Evolutionary conservation across 2,797 vertebrate species (phyloP), one percentile per base, ranked within the genome.

Genomic region (Danio choprae): DNA sequence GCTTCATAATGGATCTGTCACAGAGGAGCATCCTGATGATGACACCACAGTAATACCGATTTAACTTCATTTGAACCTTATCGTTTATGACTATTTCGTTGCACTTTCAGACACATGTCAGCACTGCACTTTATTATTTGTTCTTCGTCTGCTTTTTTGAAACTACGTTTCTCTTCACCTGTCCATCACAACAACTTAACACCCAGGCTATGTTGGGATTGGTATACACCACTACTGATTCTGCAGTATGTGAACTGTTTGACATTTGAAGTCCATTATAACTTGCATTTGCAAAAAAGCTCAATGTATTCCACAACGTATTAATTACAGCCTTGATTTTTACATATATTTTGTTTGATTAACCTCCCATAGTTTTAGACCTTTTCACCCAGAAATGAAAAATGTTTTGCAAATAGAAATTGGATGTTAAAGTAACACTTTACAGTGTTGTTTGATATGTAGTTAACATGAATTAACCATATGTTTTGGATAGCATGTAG

Each of bases 1-100:
- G 58, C 84, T 94, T 84, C 90, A 92, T 87, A 96, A 94, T 1
- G 94, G 92, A 41, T 91, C 90, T 3, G 85, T 90, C 63, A 80
- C 56, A 7, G 90, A 90, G 50, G 90, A 72, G 79, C 87, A 85
- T 81, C 75, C 59, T 20, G 88, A 89, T 82, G 73, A 78, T 78
- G 86, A 91, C 20, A 81, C 89, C 83, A 85, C 88, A 90, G 89
- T 94, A 95, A 94, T 84, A 83, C 84, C 75, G 79, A 77, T 60
- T 68, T 29, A 6, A 70, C 55, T 59, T 56, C 12, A 63, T 51
- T 74, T 43, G 69, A 38, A 83, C 29, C 29, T 29, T n/a, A 29
- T 29, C 29, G 29, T 29, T 29, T 29, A 1, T n/a, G 6, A 0
- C 41, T 60, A 74, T 62, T 85, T 43, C 73, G n/a, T 67, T 71